Percentiles rank a stretch among this genome's conserved stretches.
Conservation (phyloP, 1,140 invertebrate genomes). For the Glomeris maerens region DNA sequence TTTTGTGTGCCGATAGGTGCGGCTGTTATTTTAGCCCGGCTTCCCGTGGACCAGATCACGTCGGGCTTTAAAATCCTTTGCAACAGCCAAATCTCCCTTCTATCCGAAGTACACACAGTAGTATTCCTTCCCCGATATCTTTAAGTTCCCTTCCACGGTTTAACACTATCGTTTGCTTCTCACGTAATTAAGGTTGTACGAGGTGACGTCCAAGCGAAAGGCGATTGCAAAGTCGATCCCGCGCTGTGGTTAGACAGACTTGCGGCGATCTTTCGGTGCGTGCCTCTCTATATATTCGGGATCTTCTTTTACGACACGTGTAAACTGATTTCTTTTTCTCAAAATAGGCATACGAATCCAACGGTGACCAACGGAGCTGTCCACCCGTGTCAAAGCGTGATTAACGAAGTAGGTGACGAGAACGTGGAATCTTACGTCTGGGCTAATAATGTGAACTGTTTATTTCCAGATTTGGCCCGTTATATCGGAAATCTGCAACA, state of each 20-base stretch:
- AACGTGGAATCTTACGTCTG: not conserved
- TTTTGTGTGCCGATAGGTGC: slow-evolving; percentile 39
- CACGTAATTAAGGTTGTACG: slow-evolving; percentile 23
- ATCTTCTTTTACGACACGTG: too few species aligned
- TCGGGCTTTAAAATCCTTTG: slow-evolving; percentile 62
- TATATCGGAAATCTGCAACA: slow-evolving; percentile 55
- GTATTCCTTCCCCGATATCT: slow-evolving; percentile 18
- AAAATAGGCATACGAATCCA: slow-evolving; percentile 48
- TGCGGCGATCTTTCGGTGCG: slow-evolving; percentile 63
- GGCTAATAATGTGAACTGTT: not conserved
- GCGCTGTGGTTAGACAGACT: slow-evolving; percentile 82
- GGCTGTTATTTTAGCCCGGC: slow-evolving; percentile 45
- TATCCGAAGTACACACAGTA: slow-evolving; percentile 40
- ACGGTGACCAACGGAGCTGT: slow-evolving; percentile 40
- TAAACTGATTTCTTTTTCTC: not conserved
- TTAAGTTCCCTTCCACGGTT: too few species aligned
- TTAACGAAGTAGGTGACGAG: slow-evolving; percentile 45
- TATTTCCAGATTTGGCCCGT: slow-evolving; percentile 56
- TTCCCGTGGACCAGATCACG: slow-evolving; percentile 47
- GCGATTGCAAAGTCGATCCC: slow-evolving; percentile 54
- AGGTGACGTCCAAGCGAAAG: slow-evolving; percentile 24
- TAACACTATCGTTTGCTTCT: slow-evolving; percentile 9
- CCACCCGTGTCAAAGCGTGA: slow-evolving; percentile 68
- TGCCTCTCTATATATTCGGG: too few species aligned
- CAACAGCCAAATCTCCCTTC: slow-evolving; percentile 52